Evolutionary conservation across 2,888 invertebrate genomes (phyloP).

Genomic region (Caradrina kadenii): DNA sequence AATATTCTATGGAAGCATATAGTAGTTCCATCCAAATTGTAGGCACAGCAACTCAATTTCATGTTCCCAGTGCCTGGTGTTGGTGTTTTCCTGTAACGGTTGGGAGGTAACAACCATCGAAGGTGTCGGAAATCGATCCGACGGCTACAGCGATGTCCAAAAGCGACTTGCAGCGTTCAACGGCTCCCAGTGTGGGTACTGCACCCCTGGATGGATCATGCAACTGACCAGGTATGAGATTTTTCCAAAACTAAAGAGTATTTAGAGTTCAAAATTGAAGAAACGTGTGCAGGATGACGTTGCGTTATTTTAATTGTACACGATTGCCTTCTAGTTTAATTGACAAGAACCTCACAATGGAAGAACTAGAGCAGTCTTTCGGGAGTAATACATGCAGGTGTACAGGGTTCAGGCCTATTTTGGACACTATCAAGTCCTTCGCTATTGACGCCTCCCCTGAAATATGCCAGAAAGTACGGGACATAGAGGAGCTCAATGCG

Average conservation of each 20-base stretch:
- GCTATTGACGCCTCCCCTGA: conserved; percentile 91
- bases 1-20: no score
- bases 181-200: conserved; percentile 94
- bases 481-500: conserved; percentile 82
- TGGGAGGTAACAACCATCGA: conserved; percentile 94
- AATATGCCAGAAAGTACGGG: conserved; percentile 85
- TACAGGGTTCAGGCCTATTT: conserved; percentile 94
- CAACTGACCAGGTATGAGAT: conserved; percentile 91
- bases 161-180: conserved; percentile 90
- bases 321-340: conserved; percentile 78
- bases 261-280: not conserved
- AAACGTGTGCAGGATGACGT: not conserved
- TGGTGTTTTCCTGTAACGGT: conserved; percentile 91
- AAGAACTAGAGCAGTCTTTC: conserved; percentile 93
- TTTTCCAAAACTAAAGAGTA: not conserved
- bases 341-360: conserved; percentile 90
- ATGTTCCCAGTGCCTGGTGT: conserved; percentile 80
- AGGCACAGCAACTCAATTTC: not conserved
- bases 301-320: not conserved
- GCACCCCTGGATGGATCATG: conserved; percentile 95
- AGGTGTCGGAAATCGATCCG: conserved; percentile 91
- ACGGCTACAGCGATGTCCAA: conserved; percentile 92
- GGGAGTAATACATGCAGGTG: conserved; percentile 95
- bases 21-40: no score
- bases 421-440: conserved; percentile 94